These are phyloP conservation scores for Sinodicranocentrus sp. DNA, from an alignment of 2,888 invertebrate species.

Conservation along the genomic window DNA sequence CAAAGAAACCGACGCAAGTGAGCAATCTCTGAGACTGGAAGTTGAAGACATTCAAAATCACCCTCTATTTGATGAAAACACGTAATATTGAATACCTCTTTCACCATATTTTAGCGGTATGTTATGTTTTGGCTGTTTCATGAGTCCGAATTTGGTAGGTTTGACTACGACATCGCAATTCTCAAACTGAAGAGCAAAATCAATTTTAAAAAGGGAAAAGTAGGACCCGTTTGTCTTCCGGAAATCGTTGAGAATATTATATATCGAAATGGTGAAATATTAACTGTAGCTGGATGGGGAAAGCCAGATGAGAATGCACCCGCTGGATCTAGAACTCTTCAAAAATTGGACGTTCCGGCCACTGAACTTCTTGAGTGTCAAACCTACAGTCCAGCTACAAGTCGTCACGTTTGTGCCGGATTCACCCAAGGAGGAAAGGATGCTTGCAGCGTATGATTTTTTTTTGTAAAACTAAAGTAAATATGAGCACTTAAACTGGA, in stretches of 20 bases:
- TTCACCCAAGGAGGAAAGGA: conserved; percentile 42
- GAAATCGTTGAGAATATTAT: neutral
- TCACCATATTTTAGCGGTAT: too few species aligned
- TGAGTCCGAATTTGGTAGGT: neutral
- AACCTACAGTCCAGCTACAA: neutral
- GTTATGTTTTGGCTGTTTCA: too few species aligned
- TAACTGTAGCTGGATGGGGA: conserved; percentile 47
- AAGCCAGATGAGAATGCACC: neutral
- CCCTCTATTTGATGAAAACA: neutral
- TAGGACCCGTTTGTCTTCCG: conserved; percentile 38
- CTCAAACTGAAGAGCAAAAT: conserved; percentile 30
- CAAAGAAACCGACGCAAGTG: neutral
- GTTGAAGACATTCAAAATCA: conserved; percentile 10
- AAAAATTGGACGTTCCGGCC: conserved; percentile 34
- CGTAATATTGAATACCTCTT: neutral
- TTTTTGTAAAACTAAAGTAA: too few species aligned
- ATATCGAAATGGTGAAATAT: neutral
- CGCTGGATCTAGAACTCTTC: conserved; percentile 23
- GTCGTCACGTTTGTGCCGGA: conserved; percentile 40
- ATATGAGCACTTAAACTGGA: too few species aligned
- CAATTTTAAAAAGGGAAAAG: conserved; percentile 12
- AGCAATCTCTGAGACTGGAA: neutral
- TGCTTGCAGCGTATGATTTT: conserved; percentile 28
- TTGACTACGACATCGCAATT: conserved; percentile 36
- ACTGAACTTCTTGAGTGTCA: conserved; percentile 2